phyloP scores from a whole-genome alignment of 2,113 vertebrate genomes.

The Illadopsis cleaveri region DNA sequence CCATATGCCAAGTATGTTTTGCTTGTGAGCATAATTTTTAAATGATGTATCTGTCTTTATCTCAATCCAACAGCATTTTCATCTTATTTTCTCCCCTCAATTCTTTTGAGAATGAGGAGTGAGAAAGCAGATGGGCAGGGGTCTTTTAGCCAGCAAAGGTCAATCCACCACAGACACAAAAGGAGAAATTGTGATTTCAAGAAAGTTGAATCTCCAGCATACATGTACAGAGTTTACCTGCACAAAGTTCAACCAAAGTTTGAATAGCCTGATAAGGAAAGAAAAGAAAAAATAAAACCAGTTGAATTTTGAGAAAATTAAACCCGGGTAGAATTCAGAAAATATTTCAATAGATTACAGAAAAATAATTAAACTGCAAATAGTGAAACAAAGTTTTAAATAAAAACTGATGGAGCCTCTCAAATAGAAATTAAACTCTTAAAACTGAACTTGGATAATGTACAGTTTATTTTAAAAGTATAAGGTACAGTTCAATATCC shows the following conservation, averaged over 20 bases:
- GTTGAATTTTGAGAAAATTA: not conserved
- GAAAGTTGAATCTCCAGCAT: not conserved
- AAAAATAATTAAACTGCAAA: not conserved
- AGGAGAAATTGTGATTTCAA: not conserved
- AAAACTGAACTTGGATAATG: not conserved
- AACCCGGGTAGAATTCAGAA: not conserved
- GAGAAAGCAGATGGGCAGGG: not conserved
- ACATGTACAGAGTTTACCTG: not conserved
- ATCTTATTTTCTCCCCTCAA: not conserved
- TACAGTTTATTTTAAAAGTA: not conserved
- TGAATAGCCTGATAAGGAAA: not conserved
- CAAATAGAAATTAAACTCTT: not conserved
- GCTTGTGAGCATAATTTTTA: not conserved
- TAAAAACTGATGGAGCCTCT: not conserved
- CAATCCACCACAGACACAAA: not conserved
- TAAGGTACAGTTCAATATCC: not conserved
- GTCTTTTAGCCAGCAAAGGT: not conserved
- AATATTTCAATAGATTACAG: not conserved
- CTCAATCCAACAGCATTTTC: not conserved
- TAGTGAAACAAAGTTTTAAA: not conserved
- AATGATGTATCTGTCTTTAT: not conserved
- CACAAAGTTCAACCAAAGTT: not conserved
- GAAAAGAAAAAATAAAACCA: not conserved
- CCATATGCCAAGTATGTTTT: not conserved
- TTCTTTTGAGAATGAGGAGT: not conserved